phyloP scores from a whole-genome alignment of 2,888 invertebrate species.

The Athalia rosae region DNA sequence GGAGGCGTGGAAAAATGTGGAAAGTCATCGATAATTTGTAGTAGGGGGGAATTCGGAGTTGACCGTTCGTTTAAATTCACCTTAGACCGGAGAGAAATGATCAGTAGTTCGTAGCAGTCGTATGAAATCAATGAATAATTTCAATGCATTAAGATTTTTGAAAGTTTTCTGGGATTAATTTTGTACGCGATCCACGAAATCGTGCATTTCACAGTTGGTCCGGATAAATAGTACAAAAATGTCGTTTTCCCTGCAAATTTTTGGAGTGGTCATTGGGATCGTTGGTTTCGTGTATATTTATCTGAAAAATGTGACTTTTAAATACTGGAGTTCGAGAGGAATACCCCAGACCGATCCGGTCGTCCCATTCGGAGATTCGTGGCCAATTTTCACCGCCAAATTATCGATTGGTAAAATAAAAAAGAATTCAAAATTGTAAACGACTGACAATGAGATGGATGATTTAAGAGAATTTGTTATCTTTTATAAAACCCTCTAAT shows the following conservation, averaged over 20 bases:
- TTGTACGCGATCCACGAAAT: too few species aligned
- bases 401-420: not conserved
- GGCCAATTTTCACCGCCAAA: not conserved
- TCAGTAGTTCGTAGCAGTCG: too few species aligned
- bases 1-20: too few species aligned
- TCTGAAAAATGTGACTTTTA: constrained; percentile 6
- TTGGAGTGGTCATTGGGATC: not conserved
- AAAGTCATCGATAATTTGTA: too few species aligned
- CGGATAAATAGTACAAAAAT: too few species aligned
- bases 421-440: not conserved
- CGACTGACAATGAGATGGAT: not conserved
- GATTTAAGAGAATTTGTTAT: not conserved
- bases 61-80: too few species aligned
- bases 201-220: too few species aligned
- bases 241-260: not conserved
- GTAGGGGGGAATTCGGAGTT: too few species aligned
- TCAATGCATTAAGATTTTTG: too few species aligned
- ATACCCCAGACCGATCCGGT: not conserved
- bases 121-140: too few species aligned
- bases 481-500: not conserved
- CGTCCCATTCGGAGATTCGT: constrained; percentile 11
- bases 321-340: constrained; percentile 7
- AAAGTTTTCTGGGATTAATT: too few species aligned
- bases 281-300: constrained; percentile 2
- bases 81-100: too few species aligned